Evolutionary conservation across 1,140 invertebrate genomes (phyloP).

Genomic region (Cyclargus thomasi): DNA sequence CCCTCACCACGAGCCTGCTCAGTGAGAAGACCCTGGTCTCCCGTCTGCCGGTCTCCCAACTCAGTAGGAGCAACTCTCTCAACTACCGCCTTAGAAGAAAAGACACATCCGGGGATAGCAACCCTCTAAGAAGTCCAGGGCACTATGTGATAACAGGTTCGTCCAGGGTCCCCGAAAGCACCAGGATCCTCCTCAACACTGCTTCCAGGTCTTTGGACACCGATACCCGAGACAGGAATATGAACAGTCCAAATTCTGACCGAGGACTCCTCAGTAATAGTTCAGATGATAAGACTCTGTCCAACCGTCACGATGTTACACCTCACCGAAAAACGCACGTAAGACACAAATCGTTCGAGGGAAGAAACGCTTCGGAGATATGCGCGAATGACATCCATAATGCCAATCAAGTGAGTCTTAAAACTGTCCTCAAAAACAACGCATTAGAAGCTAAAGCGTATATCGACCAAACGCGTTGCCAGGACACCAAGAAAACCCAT

Average conservation of each 20-base stretch:
- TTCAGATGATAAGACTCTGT: constrained; percentile 64
- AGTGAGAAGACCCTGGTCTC: constrained; percentile 65
- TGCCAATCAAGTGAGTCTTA: constrained; percentile 60
- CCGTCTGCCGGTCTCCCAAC: constrained; percentile 63
- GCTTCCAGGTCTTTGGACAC: constrained; percentile 65
- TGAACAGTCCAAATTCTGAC: constrained; percentile 63
- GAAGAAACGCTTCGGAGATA: constrained; percentile 33
- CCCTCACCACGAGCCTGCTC: constrained; percentile 60
- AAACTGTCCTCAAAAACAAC: constrained; percentile 63
- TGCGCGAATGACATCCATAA: constrained; percentile 48
- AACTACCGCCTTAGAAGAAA: constrained; percentile 66
- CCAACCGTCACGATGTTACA: constrained; percentile 49
- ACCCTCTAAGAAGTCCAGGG: constrained; percentile 67
- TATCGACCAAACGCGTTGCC: constrained; percentile 65
- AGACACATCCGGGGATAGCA: constrained; percentile 55
- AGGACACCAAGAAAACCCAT: constrained; percentile 50
- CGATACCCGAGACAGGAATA: constrained; percentile 55
- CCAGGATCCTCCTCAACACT: constrained; percentile 51
- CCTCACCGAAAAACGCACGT: constrained; percentile 53
- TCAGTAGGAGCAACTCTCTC: constrained; percentile 67
- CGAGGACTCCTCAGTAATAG: constrained; percentile 52
- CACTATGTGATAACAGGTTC: constrained; percentile 71
- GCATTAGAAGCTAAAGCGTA: constrained; percentile 49
- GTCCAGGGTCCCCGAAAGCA: constrained; percentile 47
- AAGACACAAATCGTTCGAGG: constrained; percentile 50